Evolutionary conservation across 2,797 vertebrate species (phyloP).

Genomic region (Pseudochaenichthys georgianus): DNA sequence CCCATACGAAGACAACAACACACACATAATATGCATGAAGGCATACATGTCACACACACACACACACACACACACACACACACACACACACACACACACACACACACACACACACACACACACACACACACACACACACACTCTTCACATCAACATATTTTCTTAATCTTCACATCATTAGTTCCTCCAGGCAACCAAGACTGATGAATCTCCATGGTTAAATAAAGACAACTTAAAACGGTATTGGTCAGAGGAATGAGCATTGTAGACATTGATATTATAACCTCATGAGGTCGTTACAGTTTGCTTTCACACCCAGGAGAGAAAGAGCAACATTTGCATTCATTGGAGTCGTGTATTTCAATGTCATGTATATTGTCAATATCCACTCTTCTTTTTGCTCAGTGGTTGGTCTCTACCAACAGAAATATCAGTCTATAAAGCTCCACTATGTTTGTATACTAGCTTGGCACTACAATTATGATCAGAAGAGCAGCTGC

Average conservation of each 20-base stretch:
- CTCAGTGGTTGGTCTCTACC: neutral
- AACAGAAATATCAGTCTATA: neutral
- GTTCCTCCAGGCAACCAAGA: neutral
- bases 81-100: neutral
- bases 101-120: too few relatives aligned
- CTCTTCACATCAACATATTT: neutral
- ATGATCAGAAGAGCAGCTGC: neutral
- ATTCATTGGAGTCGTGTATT: neutral
- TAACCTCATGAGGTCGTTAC: neutral
- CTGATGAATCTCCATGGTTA: neutral
- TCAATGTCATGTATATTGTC: neutral
- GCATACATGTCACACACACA: neutral
- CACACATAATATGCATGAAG: neutral
- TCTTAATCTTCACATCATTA: neutral
- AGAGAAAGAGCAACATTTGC: too few relatives aligned
- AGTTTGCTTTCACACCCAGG: too few relatives aligned
- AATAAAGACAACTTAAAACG: neutral
- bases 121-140: too few relatives aligned
- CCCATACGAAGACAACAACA: constrained; percentile 4
- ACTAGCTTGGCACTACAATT: neutral
- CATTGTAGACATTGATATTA: neutral
- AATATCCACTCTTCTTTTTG: neutral
- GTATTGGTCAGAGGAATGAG: too few relatives aligned
- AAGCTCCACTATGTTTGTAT: neutral
- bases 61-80: neutral